phyloP scores from a whole-genome alignment of 2,888 invertebrate genomes.

The Gasteruption jaculator region DNA sequence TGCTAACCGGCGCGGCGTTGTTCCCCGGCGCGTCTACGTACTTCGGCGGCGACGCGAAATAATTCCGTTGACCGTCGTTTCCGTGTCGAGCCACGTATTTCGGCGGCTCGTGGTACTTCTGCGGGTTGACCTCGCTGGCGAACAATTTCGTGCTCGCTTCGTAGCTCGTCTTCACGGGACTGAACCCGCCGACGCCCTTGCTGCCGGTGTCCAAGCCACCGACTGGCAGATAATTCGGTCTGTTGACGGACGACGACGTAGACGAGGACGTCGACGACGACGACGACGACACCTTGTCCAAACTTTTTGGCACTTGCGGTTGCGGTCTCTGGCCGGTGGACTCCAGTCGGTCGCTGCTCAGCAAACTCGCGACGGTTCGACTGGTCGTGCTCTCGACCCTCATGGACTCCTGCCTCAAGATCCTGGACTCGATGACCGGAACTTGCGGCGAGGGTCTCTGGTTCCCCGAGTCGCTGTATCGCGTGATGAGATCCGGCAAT shows the following conservation, averaged over 20 bases:
- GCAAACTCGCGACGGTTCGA: constrained; percentile 30
- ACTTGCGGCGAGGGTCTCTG: constrained; percentile 45
- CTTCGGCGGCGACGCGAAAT: constrained; percentile 38
- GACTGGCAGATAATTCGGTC: constrained; percentile 32
- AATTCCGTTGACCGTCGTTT: constrained; percentile 31
- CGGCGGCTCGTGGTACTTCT: constrained; percentile 43
- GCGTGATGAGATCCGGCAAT: constrained; percentile 40
- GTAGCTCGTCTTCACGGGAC: constrained; percentile 39
- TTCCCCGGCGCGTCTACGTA: constrained; percentile 34
- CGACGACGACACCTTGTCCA: constrained; percentile 21
- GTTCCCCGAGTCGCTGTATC: constrained; percentile 43
- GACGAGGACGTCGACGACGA: too few species aligned
- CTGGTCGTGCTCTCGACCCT: constrained; percentile 32
- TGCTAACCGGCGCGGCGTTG: too few species aligned
- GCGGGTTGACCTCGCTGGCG: constrained; percentile 33
- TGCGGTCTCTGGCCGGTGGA: constrained; percentile 44
- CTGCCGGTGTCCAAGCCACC: constrained; percentile 23
- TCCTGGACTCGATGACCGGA: constrained; percentile 41
- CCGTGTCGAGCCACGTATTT: constrained; percentile 35
- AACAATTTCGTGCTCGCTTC: constrained; percentile 37
- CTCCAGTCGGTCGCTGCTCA: constrained; percentile 33
- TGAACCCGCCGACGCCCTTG: constrained; percentile 29
- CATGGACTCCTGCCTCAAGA: constrained; percentile 45
- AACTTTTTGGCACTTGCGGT: constrained; percentile 37
- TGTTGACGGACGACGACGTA: constrained; percentile 15